A percentile compares a stretch with the other conserved stretches of the same genome.
phyloP scores from a whole-genome alignment of 1,140 invertebrate species.

The Aleiodes sp. region DNA sequence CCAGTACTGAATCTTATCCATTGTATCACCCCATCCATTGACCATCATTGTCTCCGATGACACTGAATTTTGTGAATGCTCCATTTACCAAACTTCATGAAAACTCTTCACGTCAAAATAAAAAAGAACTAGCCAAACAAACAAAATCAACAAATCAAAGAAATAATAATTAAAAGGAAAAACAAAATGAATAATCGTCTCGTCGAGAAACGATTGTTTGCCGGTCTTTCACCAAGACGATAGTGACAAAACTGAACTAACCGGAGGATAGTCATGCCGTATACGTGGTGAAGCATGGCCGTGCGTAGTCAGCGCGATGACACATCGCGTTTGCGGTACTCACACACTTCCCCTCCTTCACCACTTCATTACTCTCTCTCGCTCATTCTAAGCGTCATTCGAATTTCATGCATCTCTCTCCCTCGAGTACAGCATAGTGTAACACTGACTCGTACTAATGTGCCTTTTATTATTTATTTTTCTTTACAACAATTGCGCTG shows the following conservation, averaged over 20 bases:
- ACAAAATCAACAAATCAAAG: too few relatives aligned
- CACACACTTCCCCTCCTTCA: neutral
- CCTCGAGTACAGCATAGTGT: neutral
- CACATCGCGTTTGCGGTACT: constrained; percentile 43
- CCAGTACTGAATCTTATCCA: constrained; percentile 62
- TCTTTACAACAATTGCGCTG: too few relatives aligned
- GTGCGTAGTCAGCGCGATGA: constrained; percentile 44
- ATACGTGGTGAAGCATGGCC: constrained; percentile 30
- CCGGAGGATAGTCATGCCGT: constrained; percentile 2
- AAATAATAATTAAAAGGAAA: too few relatives aligned
- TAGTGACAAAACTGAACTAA: constrained; percentile 14
- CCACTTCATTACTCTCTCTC: neutral
- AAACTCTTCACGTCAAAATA: too few relatives aligned
- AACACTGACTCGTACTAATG: neutral
- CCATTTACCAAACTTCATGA: too few relatives aligned
- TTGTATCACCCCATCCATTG: constrained; percentile 53
- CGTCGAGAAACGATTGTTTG: too few relatives aligned
- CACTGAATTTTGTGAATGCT: constrained; percentile 5
- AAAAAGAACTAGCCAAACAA: too few relatives aligned
- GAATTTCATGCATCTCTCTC: neutral
- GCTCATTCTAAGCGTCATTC: neutral
- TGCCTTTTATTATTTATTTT: too few relatives aligned
- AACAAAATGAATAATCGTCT: too few relatives aligned
- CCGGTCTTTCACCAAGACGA: constrained; percentile 19
- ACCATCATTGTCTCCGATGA: constrained; percentile 1